Evolutionary conservation across 1,140 invertebrate species (phyloP), one percentile per base, ranked within the genome.

Genomic region (Musca domestica): DNA sequence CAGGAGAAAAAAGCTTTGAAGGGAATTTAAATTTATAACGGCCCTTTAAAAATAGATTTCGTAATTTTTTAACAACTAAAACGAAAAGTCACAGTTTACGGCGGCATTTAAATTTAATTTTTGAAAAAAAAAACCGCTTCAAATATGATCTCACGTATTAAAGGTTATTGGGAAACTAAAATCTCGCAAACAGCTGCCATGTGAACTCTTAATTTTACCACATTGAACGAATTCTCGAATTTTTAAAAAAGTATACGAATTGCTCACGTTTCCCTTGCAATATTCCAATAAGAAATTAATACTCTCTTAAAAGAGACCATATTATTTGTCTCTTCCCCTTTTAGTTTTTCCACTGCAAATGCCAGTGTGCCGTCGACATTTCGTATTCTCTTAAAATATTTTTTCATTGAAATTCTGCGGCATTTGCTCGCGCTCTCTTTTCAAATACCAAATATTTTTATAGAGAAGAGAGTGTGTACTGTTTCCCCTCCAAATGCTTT

Each of bases 71-170:
- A n/a, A n/a, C n/a, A n/a, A n/a, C 5, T 1, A 27, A 27, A 56
- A 56, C 34, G 10, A 5, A 41, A 41, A 41, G 12, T 41, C 10
- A 41, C 17, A 61, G 3, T 61, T 34, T 19, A 61, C 56, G 56
- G 56, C 56, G 56, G 56, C 56, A 41, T 61, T 61, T 61, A 20
- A 17, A 34, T 61, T 7, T 2, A 41, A 5, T 41, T 56, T 56
- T 27, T 15, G 17, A 27, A 14, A 56, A 56, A 56, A 30, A 23
- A 61, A n/a, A 34, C 56, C 34, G 34, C 34, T 41, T 41, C 34
- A 41, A 12, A 41, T 41, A 61, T 34, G 27, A 61, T 61, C 56
- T 27, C 27, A 34, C 56, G 56, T 61, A 34, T 20, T 34, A 61
- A 61, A 61, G 56, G 30, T 17, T 25, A 41, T 9, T 19, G 6